Base-by-base conservation (phyloP, 64 coral and sea anemone genomes). In the Porites australiensis region DNA sequence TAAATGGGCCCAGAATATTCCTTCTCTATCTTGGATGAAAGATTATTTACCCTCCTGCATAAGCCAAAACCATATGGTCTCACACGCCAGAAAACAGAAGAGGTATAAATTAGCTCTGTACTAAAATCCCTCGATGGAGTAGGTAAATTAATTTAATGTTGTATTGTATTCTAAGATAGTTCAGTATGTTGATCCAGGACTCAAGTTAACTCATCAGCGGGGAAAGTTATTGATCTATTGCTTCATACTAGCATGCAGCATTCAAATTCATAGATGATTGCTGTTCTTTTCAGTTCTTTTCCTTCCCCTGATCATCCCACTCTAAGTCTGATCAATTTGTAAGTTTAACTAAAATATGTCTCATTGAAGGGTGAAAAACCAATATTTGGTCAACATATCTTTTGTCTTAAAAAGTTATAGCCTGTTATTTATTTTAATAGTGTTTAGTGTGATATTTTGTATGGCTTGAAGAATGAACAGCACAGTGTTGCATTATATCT, bases 281-380 rank as follows among this genome's bases (percentile, higher is more conserved):
- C 8, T 66, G 14, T 66, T 66, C 14, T 66, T 66, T 66, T 66
- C 63, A 13, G 63, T 66, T 66, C 63, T 16, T 20, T 70, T 20
- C 23, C 14, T 20, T 20, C n/a, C 66, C 66, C 66, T 70, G 3
- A 70, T 2, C 66, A 70, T 70, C 66, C 19, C 13, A 65, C 18
- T 70, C 8, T 20, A 22, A 70, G 66, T 70, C 66, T 70, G 3
- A 22, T 20, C 19, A 19, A 18, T 70, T 70, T 2, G 3, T 4
- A 18, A 70, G 20, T 70, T 2, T 20, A 70, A 20, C 19, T 91
- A 95, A 21, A 95, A 88, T 54, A 82, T 88, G 45, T 77, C 88
- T 49, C 78, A 88, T 66, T 89, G 92, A 55, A 85, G 88, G 27
- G 84, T 92, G 16, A 96, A 92, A 90, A 72, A n/a, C n/a, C n/a